These are phyloP conservation scores for Caradrina clavipalpis DNA, from an alignment of 2,888 invertebrate species.

Conservation along the genomic window DNA sequence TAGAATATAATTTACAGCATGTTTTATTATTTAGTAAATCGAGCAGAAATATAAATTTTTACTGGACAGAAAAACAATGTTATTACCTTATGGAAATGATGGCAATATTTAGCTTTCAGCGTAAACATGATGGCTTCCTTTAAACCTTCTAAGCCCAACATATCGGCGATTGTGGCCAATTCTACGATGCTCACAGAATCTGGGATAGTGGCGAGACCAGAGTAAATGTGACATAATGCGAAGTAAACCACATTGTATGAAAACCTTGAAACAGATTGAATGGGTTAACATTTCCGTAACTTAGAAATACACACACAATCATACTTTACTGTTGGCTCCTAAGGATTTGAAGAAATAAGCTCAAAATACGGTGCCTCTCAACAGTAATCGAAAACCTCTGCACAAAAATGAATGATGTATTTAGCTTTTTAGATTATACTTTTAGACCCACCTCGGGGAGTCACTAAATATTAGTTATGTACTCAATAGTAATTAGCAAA, in stretches of 20 bases:
- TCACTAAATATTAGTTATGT: neutral
- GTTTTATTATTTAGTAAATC: neutral
- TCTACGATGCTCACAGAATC: slow-evolving; percentile 96
- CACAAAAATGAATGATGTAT: neutral
- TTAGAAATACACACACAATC: neutral
- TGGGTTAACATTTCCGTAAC: slow-evolving; percentile 29
- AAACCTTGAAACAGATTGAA: slow-evolving; percentile 88
- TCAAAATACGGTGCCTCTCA: too few relatives aligned
- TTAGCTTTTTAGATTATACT: neutral
- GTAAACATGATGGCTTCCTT: slow-evolving; percentile 98
- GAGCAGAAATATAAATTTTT: neutral
- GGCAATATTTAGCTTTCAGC: slow-evolving; percentile 97
- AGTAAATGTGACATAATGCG: slow-evolving; percentile 98
- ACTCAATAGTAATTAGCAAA: slow-evolving; percentile 12
- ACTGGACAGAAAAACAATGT: neutral
- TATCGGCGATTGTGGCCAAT: slow-evolving; percentile 96
- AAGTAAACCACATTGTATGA: slow-evolving; percentile 97
- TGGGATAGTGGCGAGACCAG: slow-evolving; percentile 97
- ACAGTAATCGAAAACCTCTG: neutral
- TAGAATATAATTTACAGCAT: neutral
- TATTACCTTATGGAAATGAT: slow-evolving; percentile 96
- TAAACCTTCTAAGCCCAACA: slow-evolving; percentile 97
- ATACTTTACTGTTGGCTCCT: too few relatives aligned
- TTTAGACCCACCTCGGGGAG: neutral
- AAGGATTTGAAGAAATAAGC: too few relatives aligned